A percentile compares a stretch with the other conserved stretches of the same genome.
These are phyloP conservation scores for Coptodon bakossiorum DNA, from an alignment of 2,113 vertebrate species.

Conservation along the genomic window DNA sequence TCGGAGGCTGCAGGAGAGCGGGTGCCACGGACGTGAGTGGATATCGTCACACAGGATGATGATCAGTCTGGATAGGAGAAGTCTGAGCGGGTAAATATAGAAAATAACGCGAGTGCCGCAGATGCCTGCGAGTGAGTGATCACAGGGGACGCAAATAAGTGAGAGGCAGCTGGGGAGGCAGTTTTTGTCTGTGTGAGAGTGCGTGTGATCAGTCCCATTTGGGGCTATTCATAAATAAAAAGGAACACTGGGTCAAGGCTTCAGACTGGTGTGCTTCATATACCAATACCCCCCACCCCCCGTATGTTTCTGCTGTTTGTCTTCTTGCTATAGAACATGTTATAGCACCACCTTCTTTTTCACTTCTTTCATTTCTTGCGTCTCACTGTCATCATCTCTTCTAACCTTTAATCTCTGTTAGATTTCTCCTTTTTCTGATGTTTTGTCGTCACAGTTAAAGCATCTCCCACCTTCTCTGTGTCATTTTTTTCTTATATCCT, in stretches of 20 bases:
- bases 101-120: slow-evolving; percentile 60
- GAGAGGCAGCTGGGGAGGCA: slow-evolving; percentile 49
- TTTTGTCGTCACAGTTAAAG: not conserved
- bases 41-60: slow-evolving; percentile 26
- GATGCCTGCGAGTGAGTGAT: slow-evolving; percentile 52
- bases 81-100: slow-evolving; percentile 56
- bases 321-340: not conserved
- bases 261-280: not conserved
- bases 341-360: not conserved
- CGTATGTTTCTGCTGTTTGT: not conserved
- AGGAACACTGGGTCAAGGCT: slow-evolving; percentile 26
- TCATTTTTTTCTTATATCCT: not conserved
- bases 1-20: not conserved
- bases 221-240: slow-evolving; percentile 42
- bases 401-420: not conserved
- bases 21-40: slow-evolving; percentile 7
- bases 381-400: not conserved
- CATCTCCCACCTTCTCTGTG: not conserved
- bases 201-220: slow-evolving; percentile 16
- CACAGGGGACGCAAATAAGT: slow-evolving; percentile 44
- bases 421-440: not conserved
- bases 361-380: not conserved
- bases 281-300: not conserved
- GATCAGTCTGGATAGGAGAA: slow-evolving; percentile 51
- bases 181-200: slow-evolving; percentile 4